Percentiles rank a stretch among this genome's conserved stretches.
phyloP scores from a whole-genome alignment of 2,888 invertebrate species.

The Lasioglossum calceatum region DNA sequence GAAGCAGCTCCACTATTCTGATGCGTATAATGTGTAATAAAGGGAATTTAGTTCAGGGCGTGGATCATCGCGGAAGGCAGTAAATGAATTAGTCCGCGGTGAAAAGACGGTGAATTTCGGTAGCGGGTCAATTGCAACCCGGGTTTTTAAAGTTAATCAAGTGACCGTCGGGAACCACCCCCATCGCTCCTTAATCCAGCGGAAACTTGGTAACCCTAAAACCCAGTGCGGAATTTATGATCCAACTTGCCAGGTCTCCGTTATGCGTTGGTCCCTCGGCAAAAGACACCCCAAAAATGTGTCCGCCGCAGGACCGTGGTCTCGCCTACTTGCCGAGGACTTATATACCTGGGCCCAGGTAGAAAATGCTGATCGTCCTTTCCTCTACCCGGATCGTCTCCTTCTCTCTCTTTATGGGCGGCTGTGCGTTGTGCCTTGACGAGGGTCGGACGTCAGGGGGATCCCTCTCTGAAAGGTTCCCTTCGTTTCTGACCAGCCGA shows the following conservation, averaged over 20 bases:
- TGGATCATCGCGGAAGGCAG: neutral
- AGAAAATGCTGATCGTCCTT: slow-evolving; percentile 63
- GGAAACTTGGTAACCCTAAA: slow-evolving; percentile 44
- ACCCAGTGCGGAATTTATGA: slow-evolving; percentile 41
- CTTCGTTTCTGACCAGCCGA: slow-evolving; percentile 18
- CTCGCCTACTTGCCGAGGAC: slow-evolving; percentile 39
- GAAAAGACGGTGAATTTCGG: neutral
- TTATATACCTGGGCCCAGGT: slow-evolving; percentile 72
- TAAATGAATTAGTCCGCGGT: neutral
- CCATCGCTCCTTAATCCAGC: slow-evolving; percentile 26
- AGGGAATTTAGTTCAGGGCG: neutral
- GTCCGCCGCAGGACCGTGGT: slow-evolving; percentile 22
- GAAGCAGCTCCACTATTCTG: neutral
- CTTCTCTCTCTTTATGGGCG: neutral
- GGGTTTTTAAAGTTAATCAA: slow-evolving; percentile 33
- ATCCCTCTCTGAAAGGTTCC: slow-evolving; percentile 35
- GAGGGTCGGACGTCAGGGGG: slow-evolving; percentile 75
- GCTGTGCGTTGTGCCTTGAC: slow-evolving; percentile 67
- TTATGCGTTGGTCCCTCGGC: slow-evolving; percentile 9
- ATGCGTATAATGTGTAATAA: neutral
- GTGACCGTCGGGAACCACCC: neutral
- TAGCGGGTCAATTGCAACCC: slow-evolving; percentile 26
- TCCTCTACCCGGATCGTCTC: neutral
- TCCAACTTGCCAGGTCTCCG: neutral
- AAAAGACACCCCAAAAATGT: slow-evolving; percentile 39